Conservation (phyloP, 2,113 vertebrate species). For the western clawed frog (Xenopus tropicalis) region DNA sequence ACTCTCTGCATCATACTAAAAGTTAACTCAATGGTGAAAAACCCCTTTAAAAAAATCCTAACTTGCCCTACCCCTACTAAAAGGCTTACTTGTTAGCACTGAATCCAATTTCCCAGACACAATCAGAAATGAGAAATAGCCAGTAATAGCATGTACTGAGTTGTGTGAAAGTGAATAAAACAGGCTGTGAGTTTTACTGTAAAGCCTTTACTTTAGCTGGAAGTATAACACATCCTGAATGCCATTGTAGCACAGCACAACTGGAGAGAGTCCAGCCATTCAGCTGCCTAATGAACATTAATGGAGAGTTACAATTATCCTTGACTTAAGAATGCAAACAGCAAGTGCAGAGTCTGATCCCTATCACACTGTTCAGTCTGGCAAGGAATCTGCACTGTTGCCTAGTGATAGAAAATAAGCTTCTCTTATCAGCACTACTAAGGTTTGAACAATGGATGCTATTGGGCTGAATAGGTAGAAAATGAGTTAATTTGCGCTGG, state of each 20-base stretch:
- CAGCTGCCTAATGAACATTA: slow-evolving; percentile 60
- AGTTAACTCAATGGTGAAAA: no score
- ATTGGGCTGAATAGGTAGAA: slow-evolving; percentile 64
- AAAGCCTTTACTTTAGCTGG: background rate
- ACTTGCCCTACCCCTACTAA: no score
- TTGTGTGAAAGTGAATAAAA: no score
- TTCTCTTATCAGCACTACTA: slow-evolving; percentile 56
- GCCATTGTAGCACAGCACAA: slow-evolving; percentile 1
- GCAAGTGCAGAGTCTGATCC: slow-evolving; percentile 61
- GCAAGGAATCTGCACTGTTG: slow-evolving; percentile 53
- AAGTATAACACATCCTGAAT: background rate
- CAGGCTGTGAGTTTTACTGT: no score
- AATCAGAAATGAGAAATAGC: no score
- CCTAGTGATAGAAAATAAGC: slow-evolving; percentile 62
- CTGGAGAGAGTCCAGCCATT: slow-evolving; percentile 54
- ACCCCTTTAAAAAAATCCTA: no score
- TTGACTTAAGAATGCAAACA: slow-evolving; percentile 65
- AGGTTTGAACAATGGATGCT: slow-evolving; percentile 60
- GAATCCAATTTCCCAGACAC: no score
- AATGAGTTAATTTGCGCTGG: slow-evolving; percentile 64
- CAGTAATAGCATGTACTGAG: no score
- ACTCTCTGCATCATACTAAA: no score
- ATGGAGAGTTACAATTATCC: slow-evolving; percentile 58
- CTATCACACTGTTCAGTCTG: slow-evolving; percentile 49
- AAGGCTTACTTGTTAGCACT: no score